Conservation (phyloP, 2,113 vertebrate genomes). For the Tichodroma muraria region DNA sequence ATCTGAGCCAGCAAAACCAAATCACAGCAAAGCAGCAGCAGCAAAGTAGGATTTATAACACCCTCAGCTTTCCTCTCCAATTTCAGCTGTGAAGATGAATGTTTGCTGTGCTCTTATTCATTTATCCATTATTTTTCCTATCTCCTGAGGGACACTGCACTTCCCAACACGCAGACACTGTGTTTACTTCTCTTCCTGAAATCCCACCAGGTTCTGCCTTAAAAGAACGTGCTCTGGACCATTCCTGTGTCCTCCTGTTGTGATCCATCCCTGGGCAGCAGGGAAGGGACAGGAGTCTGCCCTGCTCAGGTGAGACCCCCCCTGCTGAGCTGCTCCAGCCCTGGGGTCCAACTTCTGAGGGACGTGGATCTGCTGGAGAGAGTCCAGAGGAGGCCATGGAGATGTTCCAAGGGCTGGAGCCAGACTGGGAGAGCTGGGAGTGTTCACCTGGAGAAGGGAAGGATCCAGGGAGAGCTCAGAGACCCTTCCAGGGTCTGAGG, state of each 20-base stretch:
- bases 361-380: not conserved
- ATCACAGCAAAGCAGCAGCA: not conserved
- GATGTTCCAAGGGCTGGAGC: not conserved
- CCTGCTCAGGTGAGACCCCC: not conserved
- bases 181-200: not conserved
- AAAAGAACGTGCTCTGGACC: not conserved
- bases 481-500: accelerated
- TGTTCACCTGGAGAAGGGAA: accelerated
- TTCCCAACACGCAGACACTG: not conserved
- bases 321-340: not conserved
- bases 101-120: conserved; percentile 28
- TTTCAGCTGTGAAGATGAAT: conserved; percentile 48
- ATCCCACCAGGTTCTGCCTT: not conserved
- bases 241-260: accelerated
- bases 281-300: not conserved
- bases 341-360: not conserved
- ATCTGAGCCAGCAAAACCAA: not conserved
- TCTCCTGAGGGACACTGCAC: not conserved
- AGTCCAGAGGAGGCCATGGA: accelerated
- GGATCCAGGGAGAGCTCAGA: not conserved
- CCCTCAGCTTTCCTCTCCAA: conserved; percentile 25
- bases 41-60: conserved; percentile 33
- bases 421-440: not conserved
- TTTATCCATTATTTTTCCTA: conserved; percentile 30
- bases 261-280: not conserved